Evolutionary conservation across 2,113 vertebrate species (phyloP).

Genomic region (Macquaria ambigua): DNA sequence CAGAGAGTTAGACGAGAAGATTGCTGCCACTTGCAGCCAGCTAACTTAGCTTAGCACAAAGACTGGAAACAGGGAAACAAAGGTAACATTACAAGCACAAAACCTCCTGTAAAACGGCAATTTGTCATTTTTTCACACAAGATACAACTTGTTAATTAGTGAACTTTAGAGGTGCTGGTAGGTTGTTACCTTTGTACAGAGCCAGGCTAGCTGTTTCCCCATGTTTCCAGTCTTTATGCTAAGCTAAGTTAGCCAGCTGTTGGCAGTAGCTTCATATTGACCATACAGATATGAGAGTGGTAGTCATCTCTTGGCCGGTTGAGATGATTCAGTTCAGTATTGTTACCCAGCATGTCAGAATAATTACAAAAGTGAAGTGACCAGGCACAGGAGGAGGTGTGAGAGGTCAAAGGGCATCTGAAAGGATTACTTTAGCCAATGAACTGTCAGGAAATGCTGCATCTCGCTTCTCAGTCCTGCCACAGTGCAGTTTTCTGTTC

Average conservation of each 20-base stretch:
- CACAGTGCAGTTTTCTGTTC: background rate
- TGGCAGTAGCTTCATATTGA: no score
- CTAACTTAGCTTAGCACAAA: slow-evolving; percentile 2
- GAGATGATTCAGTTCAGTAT: background rate
- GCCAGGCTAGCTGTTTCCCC: background rate
- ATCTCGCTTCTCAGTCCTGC: background rate
- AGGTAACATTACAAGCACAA: background rate
- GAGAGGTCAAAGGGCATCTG: slow-evolving; percentile 8
- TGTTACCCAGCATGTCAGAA: background rate
- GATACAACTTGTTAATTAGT: no score
- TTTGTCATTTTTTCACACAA: no score
- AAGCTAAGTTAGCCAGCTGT: background rate
- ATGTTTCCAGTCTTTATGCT: background rate
- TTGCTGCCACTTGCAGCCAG: background rate
- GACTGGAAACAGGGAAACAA: no score
- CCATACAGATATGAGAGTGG: background rate
- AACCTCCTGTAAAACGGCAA: background rate
- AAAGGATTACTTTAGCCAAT: background rate
- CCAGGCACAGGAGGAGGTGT: background rate
- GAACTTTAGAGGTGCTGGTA: no score
- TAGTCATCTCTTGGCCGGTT: background rate
- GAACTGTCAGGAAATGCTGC: background rate
- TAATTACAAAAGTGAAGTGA: background rate
- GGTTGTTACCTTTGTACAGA: no score
- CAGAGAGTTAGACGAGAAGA: background rate